phyloP scores from a whole-genome alignment of 2,888 invertebrate genomes.

The Phasia obesa region DNA sequence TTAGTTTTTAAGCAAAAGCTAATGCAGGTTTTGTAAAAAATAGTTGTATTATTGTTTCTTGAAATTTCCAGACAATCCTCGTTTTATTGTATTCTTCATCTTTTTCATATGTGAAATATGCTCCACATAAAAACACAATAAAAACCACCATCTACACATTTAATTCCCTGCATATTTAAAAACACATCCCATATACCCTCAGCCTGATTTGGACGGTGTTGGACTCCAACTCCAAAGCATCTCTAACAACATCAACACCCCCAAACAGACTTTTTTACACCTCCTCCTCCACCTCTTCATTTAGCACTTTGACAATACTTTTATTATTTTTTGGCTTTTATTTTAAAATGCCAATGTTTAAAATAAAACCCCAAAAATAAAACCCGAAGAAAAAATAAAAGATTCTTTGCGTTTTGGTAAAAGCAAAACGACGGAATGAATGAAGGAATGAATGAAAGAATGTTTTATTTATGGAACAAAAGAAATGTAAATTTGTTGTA shows the following conservation, averaged over 20 bases:
- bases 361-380: slow-evolving; percentile 42
- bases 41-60: not conserved
- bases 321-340: slow-evolving; percentile 35
- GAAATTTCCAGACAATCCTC: slow-evolving; percentile 10
- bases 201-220: slow-evolving; percentile 16
- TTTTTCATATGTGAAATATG: slow-evolving; percentile 44
- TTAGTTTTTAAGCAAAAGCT: too few relatives aligned
- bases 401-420: slow-evolving; percentile 63
- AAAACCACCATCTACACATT: slow-evolving; percentile 47
- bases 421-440: slow-evolving; percentile 48
- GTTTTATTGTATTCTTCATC: slow-evolving; percentile 12
- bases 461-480: slow-evolving; percentile 71
- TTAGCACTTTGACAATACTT: slow-evolving; percentile 71
- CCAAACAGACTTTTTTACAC: slow-evolving; percentile 28
- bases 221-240: slow-evolving; percentile 28
- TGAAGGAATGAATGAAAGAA: too few relatives aligned
- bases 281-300: slow-evolving; percentile 61
- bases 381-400: slow-evolving; percentile 20
- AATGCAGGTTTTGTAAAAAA: too few relatives aligned
- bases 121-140: slow-evolving; percentile 61
- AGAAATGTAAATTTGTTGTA: slow-evolving; percentile 67
- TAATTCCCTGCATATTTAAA: slow-evolving; percentile 50
- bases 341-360: slow-evolving; percentile 67
- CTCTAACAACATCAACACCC: slow-evolving; percentile 34
- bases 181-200: slow-evolving; percentile 44